Conservation (phyloP, 2,888 invertebrate species). For the Graphium colonna region DNA sequence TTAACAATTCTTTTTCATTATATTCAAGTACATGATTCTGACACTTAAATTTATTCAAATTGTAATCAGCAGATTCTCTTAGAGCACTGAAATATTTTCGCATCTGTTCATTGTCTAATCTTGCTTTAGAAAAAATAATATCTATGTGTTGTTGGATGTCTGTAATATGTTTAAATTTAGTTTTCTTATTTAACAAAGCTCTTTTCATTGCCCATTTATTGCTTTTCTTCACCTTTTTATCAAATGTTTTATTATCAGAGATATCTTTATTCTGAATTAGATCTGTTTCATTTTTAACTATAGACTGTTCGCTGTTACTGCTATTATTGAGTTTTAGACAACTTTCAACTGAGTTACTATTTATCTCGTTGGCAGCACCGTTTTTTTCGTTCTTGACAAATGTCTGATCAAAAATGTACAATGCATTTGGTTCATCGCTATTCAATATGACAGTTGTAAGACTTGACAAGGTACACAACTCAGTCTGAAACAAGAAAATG, state of each 20-base stretch:
- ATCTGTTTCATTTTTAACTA: background rate
- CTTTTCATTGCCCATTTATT: conserved; percentile 40
- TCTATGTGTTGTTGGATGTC: conserved; percentile 21
- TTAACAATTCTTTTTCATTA: conserved; percentile 23
- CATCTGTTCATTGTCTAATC: conserved; percentile 28
- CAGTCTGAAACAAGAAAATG: conserved; percentile 29
- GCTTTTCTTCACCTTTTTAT: conserved; percentile 18
- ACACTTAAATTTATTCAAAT: conserved; percentile 33
- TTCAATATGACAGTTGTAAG: conserved; percentile 19
- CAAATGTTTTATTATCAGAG: background rate
- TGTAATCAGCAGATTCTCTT: conserved; percentile 25
- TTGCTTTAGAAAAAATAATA: conserved; percentile 29
- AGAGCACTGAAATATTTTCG: conserved; percentile 23
- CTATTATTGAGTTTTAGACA: background rate
- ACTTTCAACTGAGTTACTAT: background rate
- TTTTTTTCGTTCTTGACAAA: background rate
- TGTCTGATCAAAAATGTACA: conserved; percentile 17
- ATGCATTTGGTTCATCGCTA: conserved; percentile 14
- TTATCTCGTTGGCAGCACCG: background rate
- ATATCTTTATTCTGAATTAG: background rate
- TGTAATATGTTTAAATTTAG: conserved; percentile 39
- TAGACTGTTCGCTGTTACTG: background rate
- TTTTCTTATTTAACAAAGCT: conserved; percentile 37
- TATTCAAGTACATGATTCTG: conserved; percentile 31
- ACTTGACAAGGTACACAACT: conserved; percentile 21